Conservation (phyloP, 2,888 invertebrate genomes). For the Cheilosia variabilis region DNA sequence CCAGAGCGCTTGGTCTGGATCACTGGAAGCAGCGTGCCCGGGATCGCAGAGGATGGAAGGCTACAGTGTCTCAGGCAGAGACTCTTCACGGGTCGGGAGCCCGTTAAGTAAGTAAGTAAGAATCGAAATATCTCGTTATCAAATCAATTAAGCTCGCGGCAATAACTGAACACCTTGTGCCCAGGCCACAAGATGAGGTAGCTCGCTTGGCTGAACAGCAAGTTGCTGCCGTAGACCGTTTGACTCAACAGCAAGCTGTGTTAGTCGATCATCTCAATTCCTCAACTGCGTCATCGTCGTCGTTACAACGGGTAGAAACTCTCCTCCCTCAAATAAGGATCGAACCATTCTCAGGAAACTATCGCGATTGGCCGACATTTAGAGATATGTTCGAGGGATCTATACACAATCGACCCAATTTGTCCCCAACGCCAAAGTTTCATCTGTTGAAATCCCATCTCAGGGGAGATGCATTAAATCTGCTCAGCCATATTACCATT, state of each 20-base stretch:
- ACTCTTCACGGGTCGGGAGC: too few relatives aligned
- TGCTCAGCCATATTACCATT: conserved; percentile 19
- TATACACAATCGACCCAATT: too few relatives aligned
- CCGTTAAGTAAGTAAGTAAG: too few relatives aligned
- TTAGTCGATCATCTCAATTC: neutral
- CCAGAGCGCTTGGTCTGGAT: too few relatives aligned
- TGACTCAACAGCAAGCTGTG: neutral
- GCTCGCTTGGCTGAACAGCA: too few relatives aligned
- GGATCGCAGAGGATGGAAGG: too few relatives aligned
- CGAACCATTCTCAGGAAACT: neutral
- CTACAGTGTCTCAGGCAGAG: too few relatives aligned
- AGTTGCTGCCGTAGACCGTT: too few relatives aligned
- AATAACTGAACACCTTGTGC: too few relatives aligned
- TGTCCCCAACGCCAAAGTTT: neutral
- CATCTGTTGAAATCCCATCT: conserved; percentile 3
- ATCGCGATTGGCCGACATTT: neutral
- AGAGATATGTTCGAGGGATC: neutral
- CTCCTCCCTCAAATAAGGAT: neutral
- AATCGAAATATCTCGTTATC: neutral
- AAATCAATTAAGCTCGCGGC: too few relatives aligned
- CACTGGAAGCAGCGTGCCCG: too few relatives aligned
- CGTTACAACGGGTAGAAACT: neutral
- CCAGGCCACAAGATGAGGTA: too few relatives aligned
- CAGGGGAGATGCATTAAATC: conserved; percentile 11
- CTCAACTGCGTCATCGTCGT: neutral